Base-by-base conservation (phyloP, 2,888 invertebrate genomes). In the Eilema griseolum region DNA sequence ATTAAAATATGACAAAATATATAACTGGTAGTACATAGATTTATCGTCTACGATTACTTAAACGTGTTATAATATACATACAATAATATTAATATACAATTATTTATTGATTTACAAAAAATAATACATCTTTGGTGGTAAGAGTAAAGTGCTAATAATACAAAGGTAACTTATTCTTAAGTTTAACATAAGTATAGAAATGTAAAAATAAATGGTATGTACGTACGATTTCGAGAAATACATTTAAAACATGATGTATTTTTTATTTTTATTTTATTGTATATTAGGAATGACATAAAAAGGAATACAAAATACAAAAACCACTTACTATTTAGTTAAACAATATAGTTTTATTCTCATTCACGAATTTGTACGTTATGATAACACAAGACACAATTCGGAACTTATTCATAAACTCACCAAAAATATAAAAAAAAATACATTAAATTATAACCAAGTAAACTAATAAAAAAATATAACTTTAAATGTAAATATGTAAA, bases 51-150 rank as follows among this genome's bases (percentile, higher is more conserved):
- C 28, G 31, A 61, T 33, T 16, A 61, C 24, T 24, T 46, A 56
- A 61, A 60, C 26, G 41, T 66, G 46, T 59, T 59, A 26, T 59
- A 14, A 59, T 26, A 59, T 59, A 26, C 12, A 59, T 67, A 60
- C 12, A 33, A 62, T 66, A 66, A 23, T 61, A 33, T 23, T 26
- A 23, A 20, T 52, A 16, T 33, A 57, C 31, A 33, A 56, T 65
- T 65, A 69, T 60, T n/a, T 70, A 31, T 11, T 67, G 57, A 71
- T 52, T 52, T 67, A 72, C 68, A 72, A 76, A 66, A 70, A 67
- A 62, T 71, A 73, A 71, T 70, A 80, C 68, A 63, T 80, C 80
- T 80, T 80, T 80, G 80, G 80, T 66, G 16, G 56, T 57, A 65
- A 33, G 24, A 26, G 3, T 24, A 23, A 37, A n/a, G 24, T 24